These are phyloP conservation scores for Drosophila merina DNA, from an alignment of 2,888 invertebrate genomes.

Conservation along the genomic window DNA sequence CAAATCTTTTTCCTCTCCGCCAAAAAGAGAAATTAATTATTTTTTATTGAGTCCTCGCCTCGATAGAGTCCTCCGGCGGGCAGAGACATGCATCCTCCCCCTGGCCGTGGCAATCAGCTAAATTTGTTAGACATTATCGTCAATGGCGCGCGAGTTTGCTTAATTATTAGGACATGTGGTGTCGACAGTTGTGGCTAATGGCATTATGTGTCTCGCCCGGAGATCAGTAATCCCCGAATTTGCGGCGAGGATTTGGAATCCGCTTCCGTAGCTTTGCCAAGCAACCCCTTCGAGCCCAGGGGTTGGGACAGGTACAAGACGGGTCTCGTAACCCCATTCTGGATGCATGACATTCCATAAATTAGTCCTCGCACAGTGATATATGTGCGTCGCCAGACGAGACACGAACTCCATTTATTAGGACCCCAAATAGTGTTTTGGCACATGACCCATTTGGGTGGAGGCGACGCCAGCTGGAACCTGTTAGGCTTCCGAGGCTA, in stretches of 20 bases:
- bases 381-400: constrained; percentile 24
- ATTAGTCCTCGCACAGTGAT: constrained; percentile 33
- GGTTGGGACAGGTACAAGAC: constrained; percentile 19
- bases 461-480: constrained; percentile 24
- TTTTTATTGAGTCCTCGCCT: constrained; percentile 67
- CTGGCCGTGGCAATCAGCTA: constrained; percentile 58
- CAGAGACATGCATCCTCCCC: neutral
- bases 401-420: constrained; percentile 29
- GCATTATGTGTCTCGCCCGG: constrained; percentile 48
- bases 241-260: constrained; percentile 61
- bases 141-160: constrained; percentile 51
- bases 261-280: neutral
- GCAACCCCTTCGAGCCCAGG: constrained; percentile 21
- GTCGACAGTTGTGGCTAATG: constrained; percentile 75
- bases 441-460: constrained; percentile 57
- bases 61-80: constrained; percentile 20
- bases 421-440: constrained; percentile 37
- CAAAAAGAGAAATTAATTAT: constrained; percentile 76
- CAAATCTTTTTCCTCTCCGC: constrained; percentile 43
- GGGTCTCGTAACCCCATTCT: constrained; percentile 36
- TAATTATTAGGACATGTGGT: constrained; percentile 77
- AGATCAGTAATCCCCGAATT: constrained; percentile 63
- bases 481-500: constrained; percentile 8
- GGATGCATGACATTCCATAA: constrained; percentile 47
- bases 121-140: constrained; percentile 72